Evolutionary conservation across 2,113 vertebrate species (phyloP).

Genomic region (Amphiprion ocellaris): DNA sequence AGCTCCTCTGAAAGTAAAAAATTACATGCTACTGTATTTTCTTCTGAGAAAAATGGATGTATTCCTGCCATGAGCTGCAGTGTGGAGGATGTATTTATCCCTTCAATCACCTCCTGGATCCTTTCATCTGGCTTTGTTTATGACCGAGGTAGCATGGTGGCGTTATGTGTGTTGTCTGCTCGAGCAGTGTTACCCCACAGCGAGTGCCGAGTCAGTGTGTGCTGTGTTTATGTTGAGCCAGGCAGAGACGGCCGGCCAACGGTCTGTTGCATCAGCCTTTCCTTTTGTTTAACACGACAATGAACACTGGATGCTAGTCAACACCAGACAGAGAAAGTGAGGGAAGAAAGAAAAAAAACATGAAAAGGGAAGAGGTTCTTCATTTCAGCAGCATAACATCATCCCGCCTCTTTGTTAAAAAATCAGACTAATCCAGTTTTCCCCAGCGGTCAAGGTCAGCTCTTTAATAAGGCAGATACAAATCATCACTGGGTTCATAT

Average conservation of each 20-base stretch:
- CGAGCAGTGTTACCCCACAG: slow-evolving; percentile 45
- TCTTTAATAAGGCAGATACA: slow-evolving; percentile 78
- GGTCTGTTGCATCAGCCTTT: slow-evolving; percentile 72
- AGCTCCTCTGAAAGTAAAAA: slow-evolving; percentile 34
- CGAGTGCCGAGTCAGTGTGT: slow-evolving; percentile 64
- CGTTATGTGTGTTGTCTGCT: slow-evolving; percentile 50
- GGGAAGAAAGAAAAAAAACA: neutral
- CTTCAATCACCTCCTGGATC: slow-evolving; percentile 54
- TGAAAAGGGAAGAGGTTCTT: slow-evolving; percentile 45
- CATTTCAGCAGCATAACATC: slow-evolving; percentile 56
- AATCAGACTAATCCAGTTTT: slow-evolving; percentile 67
- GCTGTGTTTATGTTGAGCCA: slow-evolving; percentile 62
- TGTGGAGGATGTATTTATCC: slow-evolving; percentile 44
- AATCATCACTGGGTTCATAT: slow-evolving; percentile 73
- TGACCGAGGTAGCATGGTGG: slow-evolving; percentile 15
- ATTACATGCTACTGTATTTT: slow-evolving; percentile 38
- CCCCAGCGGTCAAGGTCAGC: slow-evolving; percentile 73
- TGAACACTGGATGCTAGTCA: slow-evolving; percentile 45
- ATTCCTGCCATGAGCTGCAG: slow-evolving; percentile 34
- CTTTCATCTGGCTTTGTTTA: slow-evolving; percentile 54
- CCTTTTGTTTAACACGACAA: slow-evolving; percentile 72
- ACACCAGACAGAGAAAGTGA: slow-evolving; percentile 40
- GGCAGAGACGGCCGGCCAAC: slow-evolving; percentile 49
- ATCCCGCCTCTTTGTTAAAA: slow-evolving; percentile 54
- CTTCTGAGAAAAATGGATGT: slow-evolving; percentile 31